Base-by-base conservation (phyloP, 1,140 invertebrate species). In the Ephestia elutella region DNA sequence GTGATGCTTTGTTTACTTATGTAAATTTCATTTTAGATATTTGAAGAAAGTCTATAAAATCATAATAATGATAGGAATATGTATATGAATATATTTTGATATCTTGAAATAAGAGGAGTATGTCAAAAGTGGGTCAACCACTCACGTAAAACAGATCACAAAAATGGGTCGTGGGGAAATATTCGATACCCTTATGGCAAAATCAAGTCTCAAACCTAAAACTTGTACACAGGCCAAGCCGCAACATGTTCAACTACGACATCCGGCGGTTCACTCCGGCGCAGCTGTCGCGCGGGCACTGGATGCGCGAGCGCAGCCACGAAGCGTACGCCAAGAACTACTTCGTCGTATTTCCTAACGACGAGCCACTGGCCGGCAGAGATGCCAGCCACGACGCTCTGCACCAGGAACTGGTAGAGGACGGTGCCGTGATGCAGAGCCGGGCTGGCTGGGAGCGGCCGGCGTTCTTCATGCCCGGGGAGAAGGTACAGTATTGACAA, bases 311-410 rank as follows among this genome's bases (percentile, higher is more conserved):
- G 77, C 92, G 94, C 61, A 94, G 93, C 58, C 95, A 97, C 72
- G 96, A 98, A 80, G 92, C 94, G 15, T 98, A 97, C 70, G 95
- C 92, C 0, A 95, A 94, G 68, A 97, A 96, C 84, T 98, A 97
- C 74, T 92, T 91, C 63, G 94, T 96, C 67, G 92, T 95, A 1
- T 97, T 95, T 78, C 94, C 95, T 0, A 91, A 96, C 67, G 95
- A 97, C 82, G 94, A 97, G 75, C 92, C 92, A n/a, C 76, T 97
- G n/a, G 94, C 94, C 19, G 94, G 94, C 2, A 85, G 96, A 48
- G 95, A 86, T 25, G 66, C 78, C 0, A 84, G 83, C 61, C 78
- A 87, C 35, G 84, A 89, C 19, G 87, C 88, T 0, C 50, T 89
- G 30, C 86, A 89, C 19, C 79, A 95, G 90, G 86, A 91, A 61